Evolutionary conservation across 2,797 vertebrate genomes (phyloP), one percentile per base, ranked within the genome.

Genomic region (Chelonia mydas): DNA sequence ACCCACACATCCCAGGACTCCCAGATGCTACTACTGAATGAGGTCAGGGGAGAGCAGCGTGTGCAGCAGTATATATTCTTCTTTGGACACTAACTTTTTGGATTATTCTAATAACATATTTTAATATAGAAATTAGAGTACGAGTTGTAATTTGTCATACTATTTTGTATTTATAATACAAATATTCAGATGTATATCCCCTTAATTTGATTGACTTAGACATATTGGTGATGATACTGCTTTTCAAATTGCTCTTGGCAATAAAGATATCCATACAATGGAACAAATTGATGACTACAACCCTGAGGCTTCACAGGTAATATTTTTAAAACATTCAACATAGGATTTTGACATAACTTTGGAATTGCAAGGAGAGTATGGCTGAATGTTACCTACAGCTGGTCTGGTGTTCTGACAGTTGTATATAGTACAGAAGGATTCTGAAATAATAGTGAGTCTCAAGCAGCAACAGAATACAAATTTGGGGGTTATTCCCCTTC

Each of bases 181-280:
- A 76, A n/a, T 86, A 53, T 57, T 88, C 27, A 51, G 21, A 13
- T 81, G 41, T 19, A 27, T 88, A 95, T 91, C 93, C 49, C 95
- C 85, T 96, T 94, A 95, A 76, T 47, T 0, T 61, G 33, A 77
- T 57, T 92, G 84, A 49, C 68, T 86, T 96, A 99, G 99, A 83
- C 98, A 99, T 93, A 51, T 99, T 51, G 99, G 99, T 85, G 99
- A 99, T 94, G 95, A 96, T 19, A 93, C 97, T 95, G 99, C 99
- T 85, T 98, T 99, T 87, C 99, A 99, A 82, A 99, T 99, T 98
- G 99, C 99, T 11, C 96, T 99, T 93, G 99, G 99, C 92, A 99
- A 99, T 95, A 92, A 99, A 94, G 98, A 99, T 94, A 96, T 99
- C 17, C 98, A 99, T 97, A 99, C 98, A 54, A 98, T 99, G 98